phyloP scores from a whole-genome alignment of 2,797 vertebrate genomes.

The Okamejei kenojei region DNA sequence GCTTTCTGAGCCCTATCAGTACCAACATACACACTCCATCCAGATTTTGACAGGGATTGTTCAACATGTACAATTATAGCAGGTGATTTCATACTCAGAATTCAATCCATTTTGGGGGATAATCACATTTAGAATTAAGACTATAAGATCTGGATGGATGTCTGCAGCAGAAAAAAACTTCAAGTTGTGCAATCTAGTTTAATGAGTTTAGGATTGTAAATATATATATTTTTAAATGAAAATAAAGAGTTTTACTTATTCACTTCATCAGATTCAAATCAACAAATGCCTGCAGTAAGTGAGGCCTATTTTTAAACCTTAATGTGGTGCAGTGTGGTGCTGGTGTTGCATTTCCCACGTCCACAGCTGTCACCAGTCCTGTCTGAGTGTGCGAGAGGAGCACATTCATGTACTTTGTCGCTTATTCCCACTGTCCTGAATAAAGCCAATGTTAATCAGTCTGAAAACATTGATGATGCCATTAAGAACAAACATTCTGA shows the following conservation, averaged over 20 bases:
- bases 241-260: neutral
- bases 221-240: neutral
- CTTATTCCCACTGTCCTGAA: neutral
- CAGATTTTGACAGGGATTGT: neutral
- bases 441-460: neutral
- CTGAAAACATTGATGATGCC: neutral
- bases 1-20: neutral
- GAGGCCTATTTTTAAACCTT: neutral
- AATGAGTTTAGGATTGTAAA: too few relatives aligned
- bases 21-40: neutral
- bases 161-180: neutral
- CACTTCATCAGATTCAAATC: neutral
- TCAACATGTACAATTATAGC: neutral
- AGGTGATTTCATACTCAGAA: neutral
- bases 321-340: neutral
- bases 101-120: neutral
- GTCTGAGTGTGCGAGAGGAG: neutral
- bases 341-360: slow-evolving; percentile 1
- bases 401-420: neutral
- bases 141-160: neutral
- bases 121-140: neutral
- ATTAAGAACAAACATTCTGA: neutral
- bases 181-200: too few relatives aligned
- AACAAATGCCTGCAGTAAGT: neutral
- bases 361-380: neutral